Base-by-base conservation (phyloP, 2,888 invertebrate genomes). In the Apodemia duryi region DNA sequence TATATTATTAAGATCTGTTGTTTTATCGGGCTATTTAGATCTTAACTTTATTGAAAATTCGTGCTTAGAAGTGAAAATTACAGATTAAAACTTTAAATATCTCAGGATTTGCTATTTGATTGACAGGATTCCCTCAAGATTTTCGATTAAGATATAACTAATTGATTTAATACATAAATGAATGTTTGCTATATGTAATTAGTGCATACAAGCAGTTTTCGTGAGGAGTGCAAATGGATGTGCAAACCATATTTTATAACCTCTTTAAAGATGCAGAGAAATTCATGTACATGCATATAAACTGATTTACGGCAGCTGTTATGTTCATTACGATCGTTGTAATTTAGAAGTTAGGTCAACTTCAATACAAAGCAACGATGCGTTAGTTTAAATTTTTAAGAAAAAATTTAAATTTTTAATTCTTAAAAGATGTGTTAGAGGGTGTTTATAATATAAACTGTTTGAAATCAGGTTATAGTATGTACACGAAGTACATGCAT, bases 61-160 rank as follows among this genome's bases (percentile, higher is more conserved):
- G 29, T 54, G 54, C 28, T 11, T 54, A 29, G 32, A 54, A 54
- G 11, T 54, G 32, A 54, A 54, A 54, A 32, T 32, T 28, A 54
- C 11, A 54, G 54, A 57, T 57, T 57, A 57, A 21, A 28, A 9
- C 10, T 54, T 54, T 29, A 54, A 54, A 46, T 32, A 32, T 11
- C 9, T 6, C 13, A 5, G 46, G 28, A 29, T 46, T 57, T 57
- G 32, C 29, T 57, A 32, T 32, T 57, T 57, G 57, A 29, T 29
- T 13, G 57, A 52, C 52, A 28, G 21, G 57, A 57, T 57, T 57
- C 57, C 57, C 57, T 57, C 57, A 57, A 57, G 57, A 57, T 57
- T 57, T 13, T 57, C 29, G 28, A 28, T 54, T 54, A 9, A 54
- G 28, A 54, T 54, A 57, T 57, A 32, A 57, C 57, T 32, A 57